Conservation (phyloP, 1,140 invertebrate species). For the Asbolus verrucosus region DNA sequence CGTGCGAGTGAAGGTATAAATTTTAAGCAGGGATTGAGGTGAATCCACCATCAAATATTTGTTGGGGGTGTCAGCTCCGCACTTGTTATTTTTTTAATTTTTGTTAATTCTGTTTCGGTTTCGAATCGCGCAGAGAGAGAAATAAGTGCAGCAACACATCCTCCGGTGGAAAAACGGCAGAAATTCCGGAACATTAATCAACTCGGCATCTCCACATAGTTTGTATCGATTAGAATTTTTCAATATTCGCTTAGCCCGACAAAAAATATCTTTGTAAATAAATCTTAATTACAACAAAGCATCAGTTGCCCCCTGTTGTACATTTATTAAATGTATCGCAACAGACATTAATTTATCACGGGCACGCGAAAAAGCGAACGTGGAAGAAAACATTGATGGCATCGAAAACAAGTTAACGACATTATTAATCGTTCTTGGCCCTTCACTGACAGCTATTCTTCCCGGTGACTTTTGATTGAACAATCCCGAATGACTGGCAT, state of each 20-base stretch:
- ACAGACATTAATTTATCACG: constrained; percentile 36
- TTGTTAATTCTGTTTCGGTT: too few relatives aligned
- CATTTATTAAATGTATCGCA: constrained; percentile 41
- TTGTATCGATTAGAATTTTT: constrained; percentile 32
- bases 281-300: constrained; percentile 38
- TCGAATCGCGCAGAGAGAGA: too few relatives aligned
- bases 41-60: too few relatives aligned
- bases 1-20: too few relatives aligned
- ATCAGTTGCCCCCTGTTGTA: constrained; percentile 27
- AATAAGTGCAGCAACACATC: too few relatives aligned
- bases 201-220: constrained; percentile 18
- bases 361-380: constrained; percentile 32
- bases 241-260: constrained; percentile 4
- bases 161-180: too few relatives aligned
- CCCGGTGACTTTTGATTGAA: constrained; percentile 10
- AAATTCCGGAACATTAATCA: constrained; percentile 21
- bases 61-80: too few relatives aligned
- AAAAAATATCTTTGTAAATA: constrained; percentile 34
- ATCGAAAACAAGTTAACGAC: constrained; percentile 44
- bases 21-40: too few relatives aligned
- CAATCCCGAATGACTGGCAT: constrained; percentile 42
- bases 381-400: constrained; percentile 35
- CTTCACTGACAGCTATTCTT: constrained; percentile 41
- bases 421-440: constrained; percentile 41
- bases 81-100: too few relatives aligned